Evolutionary conservation across 2,113 vertebrate species (phyloP).

Genomic region (Corydoras sp.): DNA sequence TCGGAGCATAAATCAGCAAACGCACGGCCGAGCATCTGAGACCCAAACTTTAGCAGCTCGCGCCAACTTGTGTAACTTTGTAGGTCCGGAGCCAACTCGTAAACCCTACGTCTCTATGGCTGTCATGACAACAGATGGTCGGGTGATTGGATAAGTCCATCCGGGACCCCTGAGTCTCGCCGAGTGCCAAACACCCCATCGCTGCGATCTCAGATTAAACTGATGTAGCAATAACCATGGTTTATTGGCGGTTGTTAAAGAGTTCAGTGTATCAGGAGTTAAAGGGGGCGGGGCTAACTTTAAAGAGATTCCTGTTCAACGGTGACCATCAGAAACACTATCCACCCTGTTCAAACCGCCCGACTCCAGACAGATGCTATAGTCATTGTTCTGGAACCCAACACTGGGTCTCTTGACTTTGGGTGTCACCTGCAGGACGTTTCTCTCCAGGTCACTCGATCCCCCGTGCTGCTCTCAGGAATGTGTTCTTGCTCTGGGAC

Average conservation of each 20-base stretch:
- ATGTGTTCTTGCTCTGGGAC: constrained; percentile 53
- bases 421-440: constrained; percentile 58
- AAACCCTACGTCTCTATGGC: constrained; percentile 35
- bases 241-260: constrained; percentile 47
- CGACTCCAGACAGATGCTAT: constrained; percentile 61
- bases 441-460: constrained; percentile 60
- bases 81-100: neutral
- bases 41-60: too few species aligned
- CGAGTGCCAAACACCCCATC: constrained; percentile 29
- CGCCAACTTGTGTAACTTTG: neutral
- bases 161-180: neutral
- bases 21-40: too few species aligned
- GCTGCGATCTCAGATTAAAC: constrained; percentile 43
- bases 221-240: constrained; percentile 43
- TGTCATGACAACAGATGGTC: constrained; percentile 52
- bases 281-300: constrained; percentile 40
- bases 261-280: constrained; percentile 49
- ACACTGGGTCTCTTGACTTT: constrained; percentile 50
- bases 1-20: too few species aligned
- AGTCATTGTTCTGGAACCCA: constrained; percentile 64
- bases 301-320: constrained; percentile 59
- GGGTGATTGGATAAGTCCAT: constrained; percentile 48
- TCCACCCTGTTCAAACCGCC: constrained; percentile 43
- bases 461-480: constrained; percentile 60
- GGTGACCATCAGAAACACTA: constrained; percentile 39